A percentile compares a stretch with the other conserved stretches of the same genome.
Conservation (phyloP, 2,888 invertebrate genomes). For the Synanthedon andrenaeformis region DNA sequence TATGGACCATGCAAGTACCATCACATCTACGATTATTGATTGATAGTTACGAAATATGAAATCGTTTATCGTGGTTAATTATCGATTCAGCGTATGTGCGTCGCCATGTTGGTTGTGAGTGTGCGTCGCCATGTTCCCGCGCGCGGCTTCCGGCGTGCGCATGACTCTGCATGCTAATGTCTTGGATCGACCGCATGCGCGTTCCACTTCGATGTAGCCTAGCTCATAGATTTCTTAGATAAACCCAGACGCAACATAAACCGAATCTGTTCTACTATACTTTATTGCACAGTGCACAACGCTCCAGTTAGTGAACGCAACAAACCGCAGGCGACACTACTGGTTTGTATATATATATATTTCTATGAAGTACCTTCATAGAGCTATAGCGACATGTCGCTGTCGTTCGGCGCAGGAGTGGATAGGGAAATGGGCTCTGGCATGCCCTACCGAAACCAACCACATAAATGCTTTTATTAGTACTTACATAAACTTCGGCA, state of each 20-base stretch:
- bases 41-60: conserved; percentile 60
- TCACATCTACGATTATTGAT: conserved; percentile 42
- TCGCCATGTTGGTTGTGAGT: conserved; percentile 61
- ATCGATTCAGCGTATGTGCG: conserved; percentile 61
- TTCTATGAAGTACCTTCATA: too few species aligned
- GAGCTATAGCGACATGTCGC: too few species aligned
- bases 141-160: conserved; percentile 63
- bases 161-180: conserved; percentile 63
- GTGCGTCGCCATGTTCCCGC: conserved; percentile 51
- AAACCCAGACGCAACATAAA: too few species aligned
- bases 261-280: not conserved
- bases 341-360: too few species aligned
- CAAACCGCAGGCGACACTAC: too few species aligned
- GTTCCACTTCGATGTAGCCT: conserved; percentile 31
- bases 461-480: too few species aligned
- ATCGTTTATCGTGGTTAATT: conserved; percentile 61
- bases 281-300: not conserved
- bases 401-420: too few species aligned
- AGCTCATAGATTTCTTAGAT: too few species aligned
- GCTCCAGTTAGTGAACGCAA: too few species aligned
- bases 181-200: conserved; percentile 33
- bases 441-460: too few species aligned
- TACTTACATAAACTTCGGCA: too few species aligned
- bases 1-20: conserved; percentile 47
- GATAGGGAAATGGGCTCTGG: too few species aligned